Percentiles rank a stretch among this genome's conserved stretches.
phyloP scores from a whole-genome alignment of 2,888 invertebrate species.

The Drosophila merina region DNA sequence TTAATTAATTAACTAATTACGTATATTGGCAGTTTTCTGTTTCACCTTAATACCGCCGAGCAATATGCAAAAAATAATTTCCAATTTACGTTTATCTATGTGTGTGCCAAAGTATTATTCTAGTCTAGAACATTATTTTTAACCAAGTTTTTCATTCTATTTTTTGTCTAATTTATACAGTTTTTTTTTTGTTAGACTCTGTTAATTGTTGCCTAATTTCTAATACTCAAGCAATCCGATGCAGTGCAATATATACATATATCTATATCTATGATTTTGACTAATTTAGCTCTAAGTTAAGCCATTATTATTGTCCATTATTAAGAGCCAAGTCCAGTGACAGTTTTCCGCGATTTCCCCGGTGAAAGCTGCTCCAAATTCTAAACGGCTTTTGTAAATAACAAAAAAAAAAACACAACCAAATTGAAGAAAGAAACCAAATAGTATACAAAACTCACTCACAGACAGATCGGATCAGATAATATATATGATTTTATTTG shows the following conservation, averaged over 20 bases:
- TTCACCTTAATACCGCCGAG: conserved; percentile 44
- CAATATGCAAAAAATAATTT: conserved; percentile 33
- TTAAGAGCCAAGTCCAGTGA: conserved; percentile 20
- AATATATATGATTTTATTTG: conserved; percentile 57
- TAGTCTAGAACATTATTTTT: conserved; percentile 30
- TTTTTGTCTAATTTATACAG: conserved; percentile 13
- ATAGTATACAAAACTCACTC: conserved; percentile 8
- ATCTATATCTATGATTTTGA: conserved; percentile 13
- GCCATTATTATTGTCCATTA: conserved; percentile 27
- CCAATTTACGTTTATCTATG: conserved; percentile 50
- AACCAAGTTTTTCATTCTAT: conserved; percentile 17
- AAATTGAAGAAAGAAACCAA: background rate
- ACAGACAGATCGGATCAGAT: conserved; percentile 32
- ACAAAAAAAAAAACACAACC: background rate
- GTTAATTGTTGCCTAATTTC: conserved; percentile 65
- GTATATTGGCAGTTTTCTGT: conserved; percentile 20
- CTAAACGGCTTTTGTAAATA: conserved; percentile 60
- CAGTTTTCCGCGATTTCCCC: conserved; percentile 11
- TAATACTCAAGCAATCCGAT: conserved; percentile 42
- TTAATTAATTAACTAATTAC: conserved; percentile 26
- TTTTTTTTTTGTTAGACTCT: conserved; percentile 12
- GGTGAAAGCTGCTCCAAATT: conserved; percentile 25
- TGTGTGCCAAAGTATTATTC: conserved; percentile 68
- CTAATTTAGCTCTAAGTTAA: conserved; percentile 44
- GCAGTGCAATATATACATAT: conserved; percentile 66